These are phyloP conservation scores for Iphiclides podalirius DNA, from an alignment of 2,888 invertebrate species.

Conservation along the genomic window DNA sequence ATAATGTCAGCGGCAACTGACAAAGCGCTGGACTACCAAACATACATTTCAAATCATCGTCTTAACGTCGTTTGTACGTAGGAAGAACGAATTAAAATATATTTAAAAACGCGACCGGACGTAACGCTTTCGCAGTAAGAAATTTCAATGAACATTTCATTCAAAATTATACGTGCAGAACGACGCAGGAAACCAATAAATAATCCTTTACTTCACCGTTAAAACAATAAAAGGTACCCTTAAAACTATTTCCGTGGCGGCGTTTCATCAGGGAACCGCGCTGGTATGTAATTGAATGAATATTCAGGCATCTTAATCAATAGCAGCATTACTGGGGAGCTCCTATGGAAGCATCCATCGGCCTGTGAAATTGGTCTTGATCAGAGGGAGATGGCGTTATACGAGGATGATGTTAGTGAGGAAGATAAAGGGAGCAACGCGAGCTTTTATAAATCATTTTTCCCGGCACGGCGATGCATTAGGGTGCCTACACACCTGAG, in stretches of 20 bases:
- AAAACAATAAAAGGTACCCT: constrained; percentile 23
- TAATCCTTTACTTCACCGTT: constrained; percentile 5
- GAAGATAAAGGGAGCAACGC: constrained; percentile 42
- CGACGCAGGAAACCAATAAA: neutral
- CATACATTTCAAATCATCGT: too few relatives aligned
- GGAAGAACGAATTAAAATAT: too few relatives aligned
- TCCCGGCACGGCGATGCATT: constrained; percentile 62
- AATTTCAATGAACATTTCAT: too few relatives aligned
- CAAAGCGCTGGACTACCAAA: too few relatives aligned
- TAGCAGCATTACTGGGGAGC: constrained; percentile 67
- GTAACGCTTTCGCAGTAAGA: too few relatives aligned
- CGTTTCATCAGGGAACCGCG: constrained; percentile 61
- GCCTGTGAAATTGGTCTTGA: constrained; percentile 77
- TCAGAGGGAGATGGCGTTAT: constrained; percentile 48
- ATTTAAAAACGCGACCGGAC: too few relatives aligned
- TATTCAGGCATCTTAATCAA: constrained; percentile 78
- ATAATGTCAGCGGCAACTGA: too few relatives aligned
- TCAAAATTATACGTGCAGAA: neutral
- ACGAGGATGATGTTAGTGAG: constrained; percentile 32
- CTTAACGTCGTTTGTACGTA: too few relatives aligned
- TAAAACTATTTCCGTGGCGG: constrained; percentile 31
- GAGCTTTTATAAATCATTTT: constrained; percentile 77
- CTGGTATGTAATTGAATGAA: constrained; percentile 75
- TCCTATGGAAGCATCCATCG: constrained; percentile 65
- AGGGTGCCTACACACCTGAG: constrained; percentile 47